Conservation (phyloP, 2,113 vertebrate genomes). For the Dinomys branickii region DNA sequence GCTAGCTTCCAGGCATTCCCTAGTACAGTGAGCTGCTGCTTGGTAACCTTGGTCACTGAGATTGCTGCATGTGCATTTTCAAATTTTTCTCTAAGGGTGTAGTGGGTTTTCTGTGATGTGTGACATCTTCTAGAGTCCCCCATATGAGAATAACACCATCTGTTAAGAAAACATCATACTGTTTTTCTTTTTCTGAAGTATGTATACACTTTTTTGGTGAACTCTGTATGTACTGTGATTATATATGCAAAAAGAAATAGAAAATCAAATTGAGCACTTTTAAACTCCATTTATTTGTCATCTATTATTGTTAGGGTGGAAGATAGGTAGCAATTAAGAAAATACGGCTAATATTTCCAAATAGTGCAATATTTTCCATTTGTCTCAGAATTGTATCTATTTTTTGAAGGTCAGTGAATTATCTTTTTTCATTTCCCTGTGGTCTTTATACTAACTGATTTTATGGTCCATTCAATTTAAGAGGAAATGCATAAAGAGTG, state of each 20-base stretch:
- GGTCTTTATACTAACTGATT: constrained; percentile 46
- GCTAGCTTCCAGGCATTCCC: neutral
- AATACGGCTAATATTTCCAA: constrained; percentile 16
- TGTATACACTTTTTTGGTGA: neutral
- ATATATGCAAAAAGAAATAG: neutral
- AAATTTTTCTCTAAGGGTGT: neutral
- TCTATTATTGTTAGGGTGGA: neutral
- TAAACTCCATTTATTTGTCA: constrained; percentile 26
- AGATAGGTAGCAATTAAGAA: neutral
- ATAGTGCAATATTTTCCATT: neutral
- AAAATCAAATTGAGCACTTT: constrained; percentile 21
- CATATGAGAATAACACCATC: neutral
- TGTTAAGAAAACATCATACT: neutral
- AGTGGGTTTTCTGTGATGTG: neutral
- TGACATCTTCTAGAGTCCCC: neutral
- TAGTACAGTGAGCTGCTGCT: neutral
- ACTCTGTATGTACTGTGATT: neutral
- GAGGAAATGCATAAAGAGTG: neutral
- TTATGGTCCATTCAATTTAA: constrained; percentile 28
- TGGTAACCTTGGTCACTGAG: neutral
- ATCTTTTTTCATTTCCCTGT: constrained; percentile 37
- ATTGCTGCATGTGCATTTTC: neutral
- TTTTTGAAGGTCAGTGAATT: constrained; percentile 42
- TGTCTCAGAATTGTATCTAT: neutral
- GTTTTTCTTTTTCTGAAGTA: neutral